Evolutionary conservation across 2,113 vertebrate genomes (phyloP).

Genomic region (Antennarius striatus): DNA sequence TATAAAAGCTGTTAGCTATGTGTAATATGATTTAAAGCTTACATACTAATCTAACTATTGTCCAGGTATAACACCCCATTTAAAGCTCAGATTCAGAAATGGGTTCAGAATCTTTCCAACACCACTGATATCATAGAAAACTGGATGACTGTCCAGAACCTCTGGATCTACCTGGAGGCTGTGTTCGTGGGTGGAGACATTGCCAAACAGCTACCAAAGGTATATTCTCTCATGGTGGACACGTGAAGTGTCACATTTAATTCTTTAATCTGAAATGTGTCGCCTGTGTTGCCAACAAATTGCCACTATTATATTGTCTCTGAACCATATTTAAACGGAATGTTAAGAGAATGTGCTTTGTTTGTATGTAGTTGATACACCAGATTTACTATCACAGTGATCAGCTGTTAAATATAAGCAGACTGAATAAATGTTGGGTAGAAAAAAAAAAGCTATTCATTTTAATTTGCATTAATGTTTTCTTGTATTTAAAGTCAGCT

Average conservation of each 20-base stretch:
- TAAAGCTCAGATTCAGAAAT: constrained; percentile 95
- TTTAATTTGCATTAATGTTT: neutral
- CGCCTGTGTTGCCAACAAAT: too few species aligned
- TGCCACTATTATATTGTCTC: too few species aligned
- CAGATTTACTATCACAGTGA: neutral
- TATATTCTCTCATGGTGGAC: constrained; percentile 42
- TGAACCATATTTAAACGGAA: too few species aligned
- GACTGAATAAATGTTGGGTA: too few species aligned
- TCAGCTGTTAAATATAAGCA: too few species aligned
- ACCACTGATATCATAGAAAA: constrained; percentile 92
- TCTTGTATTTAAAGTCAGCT: too few species aligned
- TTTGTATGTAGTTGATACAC: too few species aligned
- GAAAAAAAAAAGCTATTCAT: neutral
- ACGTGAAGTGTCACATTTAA: neutral
- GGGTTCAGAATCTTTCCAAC: constrained; percentile 93
- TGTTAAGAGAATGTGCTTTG: too few species aligned
- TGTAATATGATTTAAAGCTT: neutral
- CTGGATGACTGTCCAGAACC: constrained; percentile 96
- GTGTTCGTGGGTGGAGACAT: constrained; percentile 97
- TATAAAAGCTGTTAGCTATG: neutral
- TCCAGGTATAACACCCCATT: constrained; percentile 92
- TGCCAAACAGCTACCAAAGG: constrained; percentile 96
- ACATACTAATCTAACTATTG: constrained; percentile 9
- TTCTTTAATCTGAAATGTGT: neutral
- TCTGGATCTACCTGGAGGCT: constrained; percentile 98